Percentiles rank a stretch among this genome's conserved stretches.
Evolutionary conservation across 2,113 vertebrate species (phyloP).

Genomic region (Lagopus leucura): DNA sequence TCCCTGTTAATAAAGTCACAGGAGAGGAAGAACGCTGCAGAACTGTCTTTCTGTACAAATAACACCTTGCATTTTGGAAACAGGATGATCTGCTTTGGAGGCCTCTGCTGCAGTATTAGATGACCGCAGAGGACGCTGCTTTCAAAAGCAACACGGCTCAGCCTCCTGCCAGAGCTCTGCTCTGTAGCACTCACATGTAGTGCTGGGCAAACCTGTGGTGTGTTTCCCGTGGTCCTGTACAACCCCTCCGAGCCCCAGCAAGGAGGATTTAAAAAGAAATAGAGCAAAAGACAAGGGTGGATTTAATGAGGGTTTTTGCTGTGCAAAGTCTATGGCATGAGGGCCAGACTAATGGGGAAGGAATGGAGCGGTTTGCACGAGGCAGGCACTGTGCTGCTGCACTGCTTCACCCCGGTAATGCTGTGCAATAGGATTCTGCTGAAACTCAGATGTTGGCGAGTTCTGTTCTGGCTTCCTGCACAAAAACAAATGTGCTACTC

Average conservation of each 20-base stretch:
- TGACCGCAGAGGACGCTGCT: background rate
- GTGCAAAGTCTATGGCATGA: background rate
- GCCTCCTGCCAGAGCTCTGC: background rate
- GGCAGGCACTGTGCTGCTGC: background rate
- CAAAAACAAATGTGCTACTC: background rate
- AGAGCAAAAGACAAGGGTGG: too few species aligned
- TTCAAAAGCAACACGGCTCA: background rate
- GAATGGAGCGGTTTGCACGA: background rate
- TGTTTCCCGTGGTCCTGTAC: rapidly evolving
- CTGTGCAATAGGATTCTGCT: background rate
- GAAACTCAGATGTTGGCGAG: background rate
- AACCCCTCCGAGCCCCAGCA: background rate
- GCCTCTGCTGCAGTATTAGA: background rate
- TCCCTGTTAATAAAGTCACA: background rate
- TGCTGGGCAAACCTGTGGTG: rapidly evolving
- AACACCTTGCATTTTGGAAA: background rate
- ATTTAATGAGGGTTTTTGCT: background rate
- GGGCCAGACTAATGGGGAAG: rapidly evolving
- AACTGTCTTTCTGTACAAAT: background rate
- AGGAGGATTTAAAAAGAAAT: background rate
- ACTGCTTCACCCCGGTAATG: rapidly evolving
- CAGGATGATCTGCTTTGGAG: too few species aligned
- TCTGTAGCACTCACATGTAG: background rate
- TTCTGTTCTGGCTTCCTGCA: background rate
- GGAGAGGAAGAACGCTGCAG: background rate